phyloP scores from a whole-genome alignment of 2,888 invertebrate species.

The Sialis fuliginosa region DNA sequence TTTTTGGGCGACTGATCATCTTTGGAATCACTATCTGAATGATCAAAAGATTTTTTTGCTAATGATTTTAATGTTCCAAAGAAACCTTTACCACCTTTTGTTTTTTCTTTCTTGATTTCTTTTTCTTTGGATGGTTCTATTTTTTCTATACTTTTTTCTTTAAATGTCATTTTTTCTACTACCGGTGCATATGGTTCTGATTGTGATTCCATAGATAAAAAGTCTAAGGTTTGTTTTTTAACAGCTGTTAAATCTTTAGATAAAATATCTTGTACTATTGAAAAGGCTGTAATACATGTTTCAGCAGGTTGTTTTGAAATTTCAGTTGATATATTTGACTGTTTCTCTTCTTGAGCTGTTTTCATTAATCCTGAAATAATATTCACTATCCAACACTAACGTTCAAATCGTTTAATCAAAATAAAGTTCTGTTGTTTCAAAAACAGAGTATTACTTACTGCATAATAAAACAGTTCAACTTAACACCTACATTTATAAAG shows the following conservation, averaged over 20 bases:
- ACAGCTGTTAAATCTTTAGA: slow-evolving; percentile 12
- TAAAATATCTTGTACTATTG: slow-evolving; percentile 5
- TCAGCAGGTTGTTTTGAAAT: too few species aligned
- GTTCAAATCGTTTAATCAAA: too few species aligned
- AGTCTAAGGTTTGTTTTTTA: slow-evolving; percentile 21
- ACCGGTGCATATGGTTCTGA: too few species aligned
- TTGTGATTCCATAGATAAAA: slow-evolving; percentile 21
- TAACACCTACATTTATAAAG: too few species aligned
- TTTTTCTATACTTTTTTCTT: too few species aligned
- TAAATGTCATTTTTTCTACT: too few species aligned
- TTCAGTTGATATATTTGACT: too few species aligned
- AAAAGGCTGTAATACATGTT: too few species aligned
- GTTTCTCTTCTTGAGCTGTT: too few species aligned
- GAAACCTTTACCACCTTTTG: slow-evolving; percentile 21
- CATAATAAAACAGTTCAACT: too few species aligned
- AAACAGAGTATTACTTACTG: too few species aligned
- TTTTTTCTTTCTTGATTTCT: slow-evolving; percentile 15
- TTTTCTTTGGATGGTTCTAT: not conserved
- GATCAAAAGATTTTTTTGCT: slow-evolving; percentile 22
- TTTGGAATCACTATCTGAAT: slow-evolving; percentile 24
- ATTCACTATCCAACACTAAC: slow-evolving; percentile 15
- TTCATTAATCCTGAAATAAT: slow-evolving; percentile 27
- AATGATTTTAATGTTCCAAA: slow-evolving; percentile 24
- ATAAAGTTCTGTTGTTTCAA: too few species aligned
- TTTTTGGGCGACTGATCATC: slow-evolving; percentile 15